A percentile compares a stretch with the other conserved stretches of the same genome.
Evolutionary conservation across 2,113 vertebrate genomes (phyloP).

Genomic region (Corvus moneduloides): DNA sequence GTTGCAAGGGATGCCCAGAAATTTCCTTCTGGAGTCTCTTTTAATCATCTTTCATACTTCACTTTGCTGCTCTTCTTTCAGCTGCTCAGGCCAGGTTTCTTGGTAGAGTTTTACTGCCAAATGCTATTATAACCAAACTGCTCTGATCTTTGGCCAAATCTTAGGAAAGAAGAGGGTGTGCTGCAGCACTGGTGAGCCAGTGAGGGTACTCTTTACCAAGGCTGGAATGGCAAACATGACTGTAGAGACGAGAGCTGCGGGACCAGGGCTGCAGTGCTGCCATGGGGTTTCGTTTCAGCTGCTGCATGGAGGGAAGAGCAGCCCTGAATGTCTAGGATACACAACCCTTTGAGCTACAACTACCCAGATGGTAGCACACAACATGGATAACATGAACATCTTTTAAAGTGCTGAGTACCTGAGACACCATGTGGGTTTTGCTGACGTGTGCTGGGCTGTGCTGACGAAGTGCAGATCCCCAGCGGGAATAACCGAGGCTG

Average conservation of each 20-base stretch:
- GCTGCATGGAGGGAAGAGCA: not conserved
- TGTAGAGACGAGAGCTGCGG: not conserved
- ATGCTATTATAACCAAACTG: conserved; percentile 24
- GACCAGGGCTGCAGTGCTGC: not conserved
- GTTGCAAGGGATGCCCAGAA: not conserved
- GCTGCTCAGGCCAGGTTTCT: conserved; percentile 24
- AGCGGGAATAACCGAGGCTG: not conserved
- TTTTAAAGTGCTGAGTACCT: not conserved
- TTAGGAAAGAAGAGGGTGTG: conserved; percentile 66
- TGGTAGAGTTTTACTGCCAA: conserved; percentile 53
- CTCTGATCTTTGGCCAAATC: conserved; percentile 71
- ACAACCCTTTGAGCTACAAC: rapidly evolving
- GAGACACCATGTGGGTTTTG: not conserved
- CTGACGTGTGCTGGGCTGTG: not conserved
- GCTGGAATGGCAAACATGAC: not conserved
- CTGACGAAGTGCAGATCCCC: not conserved
- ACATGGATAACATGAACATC: rapidly evolving
- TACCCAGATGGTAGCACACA: not conserved
- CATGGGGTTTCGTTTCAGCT: not conserved
- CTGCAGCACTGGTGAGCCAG: not conserved
- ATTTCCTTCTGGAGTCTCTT: conserved; percentile 1
- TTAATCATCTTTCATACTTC: not conserved
- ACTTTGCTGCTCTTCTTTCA: not conserved
- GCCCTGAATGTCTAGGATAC: not conserved
- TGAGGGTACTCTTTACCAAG: conserved; percentile 6